phyloP scores from a whole-genome alignment of 2,113 vertebrate species.

The Proteles cristata region DNA sequence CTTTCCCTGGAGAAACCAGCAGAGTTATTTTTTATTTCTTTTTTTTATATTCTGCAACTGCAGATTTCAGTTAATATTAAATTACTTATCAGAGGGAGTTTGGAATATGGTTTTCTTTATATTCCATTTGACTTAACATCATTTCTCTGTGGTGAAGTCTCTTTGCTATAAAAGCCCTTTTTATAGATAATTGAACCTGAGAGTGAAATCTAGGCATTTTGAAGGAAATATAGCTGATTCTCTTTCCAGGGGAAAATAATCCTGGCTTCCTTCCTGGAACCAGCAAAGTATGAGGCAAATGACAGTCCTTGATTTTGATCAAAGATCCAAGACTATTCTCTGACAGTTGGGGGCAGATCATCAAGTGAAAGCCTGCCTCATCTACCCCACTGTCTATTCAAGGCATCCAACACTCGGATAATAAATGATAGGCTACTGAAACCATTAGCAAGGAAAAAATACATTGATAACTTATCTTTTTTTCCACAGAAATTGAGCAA shows the following conservation, averaged over 20 bases:
- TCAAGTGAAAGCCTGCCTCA: slow-evolving; percentile 43
- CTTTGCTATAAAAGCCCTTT: slow-evolving; percentile 59
- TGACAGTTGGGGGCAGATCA: slow-evolving; percentile 43
- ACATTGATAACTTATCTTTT: slow-evolving; percentile 64
- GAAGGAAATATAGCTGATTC: slow-evolving; percentile 69
- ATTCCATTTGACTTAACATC: slow-evolving; percentile 67
- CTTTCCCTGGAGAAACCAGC: slow-evolving; percentile 31
- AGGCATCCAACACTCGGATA: not conserved
- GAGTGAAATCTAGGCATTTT: slow-evolving; percentile 62
- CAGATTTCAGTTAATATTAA: slow-evolving; percentile 66
- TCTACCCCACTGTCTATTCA: slow-evolving; percentile 47
- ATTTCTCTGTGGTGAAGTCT: slow-evolving; percentile 64
- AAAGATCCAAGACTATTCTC: slow-evolving; percentile 60
- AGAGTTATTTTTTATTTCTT: slow-evolving; percentile 54
- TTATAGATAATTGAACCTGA: slow-evolving; percentile 71
- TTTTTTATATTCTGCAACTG: slow-evolving; percentile 66
- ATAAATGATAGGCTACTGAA: slow-evolving; percentile 52
- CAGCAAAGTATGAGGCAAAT: slow-evolving; percentile 52
- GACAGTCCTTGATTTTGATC: slow-evolving; percentile 65
- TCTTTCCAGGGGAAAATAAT: slow-evolving; percentile 64
- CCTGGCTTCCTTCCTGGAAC: slow-evolving; percentile 59
- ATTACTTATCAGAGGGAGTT: slow-evolving; percentile 55
- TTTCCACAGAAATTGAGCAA: slow-evolving; percentile 57
- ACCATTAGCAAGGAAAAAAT: slow-evolving; percentile 62
- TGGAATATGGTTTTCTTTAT: slow-evolving; percentile 66